These are phyloP conservation scores for Periphyllus acericola DNA, from an alignment of 2,888 invertebrate species.

Conservation along the genomic window DNA sequence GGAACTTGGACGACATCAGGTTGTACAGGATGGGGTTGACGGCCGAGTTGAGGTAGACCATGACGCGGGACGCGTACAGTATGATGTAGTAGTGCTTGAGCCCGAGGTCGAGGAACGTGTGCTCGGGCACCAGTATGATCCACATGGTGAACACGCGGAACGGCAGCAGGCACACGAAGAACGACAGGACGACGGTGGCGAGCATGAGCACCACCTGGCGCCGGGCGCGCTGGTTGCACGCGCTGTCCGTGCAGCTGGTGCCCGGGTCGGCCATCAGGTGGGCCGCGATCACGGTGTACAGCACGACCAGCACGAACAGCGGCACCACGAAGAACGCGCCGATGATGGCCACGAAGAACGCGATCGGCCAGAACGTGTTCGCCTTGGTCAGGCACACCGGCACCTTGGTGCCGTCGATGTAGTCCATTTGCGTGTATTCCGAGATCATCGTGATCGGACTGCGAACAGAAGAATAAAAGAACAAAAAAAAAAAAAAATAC, in stretches of 20 bases:
- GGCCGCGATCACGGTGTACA: slow-evolving; percentile 86
- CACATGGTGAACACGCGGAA: slow-evolving; percentile 85
- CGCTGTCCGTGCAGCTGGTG: slow-evolving; percentile 64
- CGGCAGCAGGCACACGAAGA: slow-evolving; percentile 88
- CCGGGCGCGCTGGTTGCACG: slow-evolving; percentile 77
- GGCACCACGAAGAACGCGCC: slow-evolving; percentile 86
- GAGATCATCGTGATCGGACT: slow-evolving; percentile 79
- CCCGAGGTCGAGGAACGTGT: slow-evolving; percentile 70
- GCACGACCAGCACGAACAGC: slow-evolving; percentile 78
- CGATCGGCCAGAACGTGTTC: slow-evolving; percentile 78
- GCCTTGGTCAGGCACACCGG: slow-evolving; percentile 82
- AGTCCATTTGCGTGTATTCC: slow-evolving; percentile 74
- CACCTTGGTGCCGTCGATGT: slow-evolving; percentile 74
- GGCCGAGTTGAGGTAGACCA: slow-evolving; percentile 90
- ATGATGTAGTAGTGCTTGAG: slow-evolving; percentile 84
- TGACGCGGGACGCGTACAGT: slow-evolving; percentile 84
- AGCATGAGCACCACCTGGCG: slow-evolving; percentile 88
- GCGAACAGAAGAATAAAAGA: slow-evolving; percentile 48
- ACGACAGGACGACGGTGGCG: slow-evolving; percentile 85
- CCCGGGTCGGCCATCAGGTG: slow-evolving; percentile 78
- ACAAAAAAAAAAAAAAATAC: slow-evolving; percentile 8
- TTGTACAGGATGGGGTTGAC: slow-evolving; percentile 93
- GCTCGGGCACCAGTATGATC: slow-evolving; percentile 79
- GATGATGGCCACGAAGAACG: slow-evolving; percentile 80
- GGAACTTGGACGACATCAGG: slow-evolving; percentile 90